Base-by-base conservation (phyloP, 2,113 vertebrate species). In the Eleginops maclovinus region DNA sequence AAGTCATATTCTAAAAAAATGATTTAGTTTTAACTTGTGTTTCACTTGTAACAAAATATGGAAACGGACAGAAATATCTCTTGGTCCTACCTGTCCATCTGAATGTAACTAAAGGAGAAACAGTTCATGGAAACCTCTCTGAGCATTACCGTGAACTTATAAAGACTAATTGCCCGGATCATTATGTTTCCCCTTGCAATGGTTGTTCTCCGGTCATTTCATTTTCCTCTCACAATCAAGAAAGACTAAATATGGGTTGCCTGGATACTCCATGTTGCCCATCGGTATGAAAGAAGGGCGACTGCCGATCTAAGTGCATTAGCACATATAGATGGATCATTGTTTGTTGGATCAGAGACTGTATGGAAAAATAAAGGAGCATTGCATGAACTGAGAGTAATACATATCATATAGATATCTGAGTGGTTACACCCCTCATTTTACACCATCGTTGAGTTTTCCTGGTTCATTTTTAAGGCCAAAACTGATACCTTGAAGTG, bases 261-360 rank as follows among this genome's bases (percentile, higher is more conserved):
- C 61, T 53, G 17, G 61, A 66, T 69, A 67, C 54, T 59, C 46
- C n/a, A 36, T 51, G 72, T 53, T 53, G 54, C 1, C 2, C 46
- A 53, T 40, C 59, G 36, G 53, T 72, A 59, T 64, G 66, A 55
- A 54, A 63, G 54, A 70, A 13, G 10, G 40, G 24, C 8, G 49
- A 47, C 5, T 2, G 1, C 22, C 13, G 26, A 10, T 61, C 22
- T 40, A 31, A 50, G 53, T 14, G 67, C 11, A 13, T 28, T 41
- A 65, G 36, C 26, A n/a, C 12, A n/a, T 4, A 75, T 36, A 50
- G 59, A 26, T 17, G 8, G 43, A 59, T 44, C n/a, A 17, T 4
- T 19, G 46, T 40, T 16, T 43, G 15, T n/a, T 11, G 54, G 64
- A 40, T 47, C 24, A 55, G 24, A 70, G 49, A 72, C 41, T 13